Conservation (phyloP, 2,888 invertebrate genomes). For the Stramonita haemastoma region DNA sequence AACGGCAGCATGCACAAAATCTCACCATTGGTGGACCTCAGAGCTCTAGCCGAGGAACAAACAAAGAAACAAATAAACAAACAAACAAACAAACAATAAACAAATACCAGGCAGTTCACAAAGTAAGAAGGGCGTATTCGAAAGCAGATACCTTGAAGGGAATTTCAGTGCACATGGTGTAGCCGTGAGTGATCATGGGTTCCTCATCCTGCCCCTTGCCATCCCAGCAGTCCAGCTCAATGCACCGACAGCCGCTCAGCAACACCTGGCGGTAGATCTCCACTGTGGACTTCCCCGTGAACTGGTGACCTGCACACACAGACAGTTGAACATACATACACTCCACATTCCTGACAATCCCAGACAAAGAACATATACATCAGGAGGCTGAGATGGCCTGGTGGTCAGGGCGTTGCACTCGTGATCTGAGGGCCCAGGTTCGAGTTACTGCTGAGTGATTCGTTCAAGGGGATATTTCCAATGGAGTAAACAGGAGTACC, state of each 20-base stretch:
- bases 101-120: not conserved
- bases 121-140: not conserved
- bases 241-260: slow-evolving; percentile 96
- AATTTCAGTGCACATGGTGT: slow-evolving; percentile 97
- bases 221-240: slow-evolving; percentile 98
- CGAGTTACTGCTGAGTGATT: too few relatives aligned
- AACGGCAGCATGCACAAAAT: too few relatives aligned
- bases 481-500: too few relatives aligned
- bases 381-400: slow-evolving; percentile 75
- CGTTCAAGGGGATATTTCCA: too few relatives aligned
- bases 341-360: not conserved
- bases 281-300: slow-evolving; percentile 96
- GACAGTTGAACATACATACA: not conserved
- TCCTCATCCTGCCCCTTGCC: slow-evolving; percentile 92
- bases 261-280: slow-evolving; percentile 97
- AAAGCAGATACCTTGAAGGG: slow-evolving; percentile 84
- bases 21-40: too few relatives aligned
- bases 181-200: slow-evolving; percentile 97
- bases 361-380: not conserved
- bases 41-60: too few relatives aligned
- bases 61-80: too few relatives aligned
- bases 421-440: too few relatives aligned
- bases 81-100: not conserved
- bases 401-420: too few relatives aligned
- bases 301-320: slow-evolving; percentile 87